Conservation (phyloP, 2,113 vertebrate species). For the Grammatotria lemairii region DNA sequence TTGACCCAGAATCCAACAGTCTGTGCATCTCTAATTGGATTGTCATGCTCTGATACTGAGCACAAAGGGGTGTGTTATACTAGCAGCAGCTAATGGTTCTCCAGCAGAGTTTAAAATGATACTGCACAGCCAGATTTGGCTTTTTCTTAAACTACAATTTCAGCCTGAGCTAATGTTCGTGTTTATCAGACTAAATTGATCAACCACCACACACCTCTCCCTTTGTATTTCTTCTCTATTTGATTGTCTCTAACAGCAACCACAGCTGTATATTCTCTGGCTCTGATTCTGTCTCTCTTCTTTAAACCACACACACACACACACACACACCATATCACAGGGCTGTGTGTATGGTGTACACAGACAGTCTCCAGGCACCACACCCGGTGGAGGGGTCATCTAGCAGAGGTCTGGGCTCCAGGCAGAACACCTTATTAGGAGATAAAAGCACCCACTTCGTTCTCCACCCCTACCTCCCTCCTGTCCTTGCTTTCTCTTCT, state of each 20-base stretch:
- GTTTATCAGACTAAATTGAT: background rate
- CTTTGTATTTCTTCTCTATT: background rate
- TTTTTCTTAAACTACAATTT: background rate
- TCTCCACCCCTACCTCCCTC: background rate
- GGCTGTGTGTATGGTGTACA: slow-evolving; percentile 42
- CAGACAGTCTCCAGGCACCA: slow-evolving; percentile 60
- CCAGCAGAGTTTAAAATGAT: background rate
- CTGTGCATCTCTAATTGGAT: background rate
- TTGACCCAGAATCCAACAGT: background rate
- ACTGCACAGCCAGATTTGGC: background rate
- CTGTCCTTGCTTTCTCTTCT: background rate
- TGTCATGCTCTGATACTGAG: background rate
- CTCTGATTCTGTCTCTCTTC: background rate
- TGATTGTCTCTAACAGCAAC: background rate
- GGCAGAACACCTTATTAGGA: slow-evolving; percentile 71
- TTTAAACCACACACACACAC: background rate
- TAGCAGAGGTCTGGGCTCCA: slow-evolving; percentile 37
- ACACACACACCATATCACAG: background rate
- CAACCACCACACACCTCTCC: background rate
- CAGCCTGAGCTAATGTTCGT: background rate
- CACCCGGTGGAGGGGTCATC: slow-evolving; percentile 56
- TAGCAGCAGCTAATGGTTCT: background rate
- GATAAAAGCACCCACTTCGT: slow-evolving; percentile 44
- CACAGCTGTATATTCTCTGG: background rate
- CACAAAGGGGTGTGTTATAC: background rate